Evolutionary conservation across 2,113 vertebrate genomes (phyloP).

Genomic region (Trinectes maculatus): DNA sequence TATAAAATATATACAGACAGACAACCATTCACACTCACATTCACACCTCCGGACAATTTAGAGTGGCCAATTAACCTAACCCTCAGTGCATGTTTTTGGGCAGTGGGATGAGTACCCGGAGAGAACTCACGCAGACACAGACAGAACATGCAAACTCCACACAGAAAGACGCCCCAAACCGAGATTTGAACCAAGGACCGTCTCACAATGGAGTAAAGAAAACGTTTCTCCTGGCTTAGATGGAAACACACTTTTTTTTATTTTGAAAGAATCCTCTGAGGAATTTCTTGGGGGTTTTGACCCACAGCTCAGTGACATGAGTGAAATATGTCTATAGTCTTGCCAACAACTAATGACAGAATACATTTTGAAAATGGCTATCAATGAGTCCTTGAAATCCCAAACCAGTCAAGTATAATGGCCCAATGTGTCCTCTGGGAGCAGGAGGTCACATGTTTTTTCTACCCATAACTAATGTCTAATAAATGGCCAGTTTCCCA

Average conservation of each 20-base stretch:
- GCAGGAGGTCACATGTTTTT: constrained; percentile 66
- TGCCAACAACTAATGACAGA: constrained; percentile 72
- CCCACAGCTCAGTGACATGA: constrained; percentile 53
- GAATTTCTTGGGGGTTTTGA: constrained; percentile 57
- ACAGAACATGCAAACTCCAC: too few species aligned
- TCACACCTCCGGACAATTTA: too few species aligned
- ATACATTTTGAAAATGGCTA: constrained; percentile 69
- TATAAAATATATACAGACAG: too few species aligned
- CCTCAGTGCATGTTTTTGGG: too few species aligned
- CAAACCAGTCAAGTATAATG: constrained; percentile 70
- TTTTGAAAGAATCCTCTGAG: constrained; percentile 32
- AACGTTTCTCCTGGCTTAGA: neutral
- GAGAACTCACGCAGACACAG: too few species aligned
- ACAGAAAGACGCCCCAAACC: too few species aligned
- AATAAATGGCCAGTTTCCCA: constrained; percentile 73
- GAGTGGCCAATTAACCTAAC: too few species aligned
- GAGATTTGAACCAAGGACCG: too few species aligned
- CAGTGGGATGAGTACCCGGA: too few species aligned
- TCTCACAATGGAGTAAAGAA: neutral
- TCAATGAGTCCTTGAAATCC: constrained; percentile 69
- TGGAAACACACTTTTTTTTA: neutral
- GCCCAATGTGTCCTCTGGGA: constrained; percentile 69
- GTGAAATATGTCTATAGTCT: constrained; percentile 54
- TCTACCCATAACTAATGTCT: constrained; percentile 75
- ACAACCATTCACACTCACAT: too few species aligned